Evolutionary conservation across 2,113 vertebrate genomes (phyloP), one percentile per base, ranked within the genome.

Genomic region (Sylvia atricapilla): DNA sequence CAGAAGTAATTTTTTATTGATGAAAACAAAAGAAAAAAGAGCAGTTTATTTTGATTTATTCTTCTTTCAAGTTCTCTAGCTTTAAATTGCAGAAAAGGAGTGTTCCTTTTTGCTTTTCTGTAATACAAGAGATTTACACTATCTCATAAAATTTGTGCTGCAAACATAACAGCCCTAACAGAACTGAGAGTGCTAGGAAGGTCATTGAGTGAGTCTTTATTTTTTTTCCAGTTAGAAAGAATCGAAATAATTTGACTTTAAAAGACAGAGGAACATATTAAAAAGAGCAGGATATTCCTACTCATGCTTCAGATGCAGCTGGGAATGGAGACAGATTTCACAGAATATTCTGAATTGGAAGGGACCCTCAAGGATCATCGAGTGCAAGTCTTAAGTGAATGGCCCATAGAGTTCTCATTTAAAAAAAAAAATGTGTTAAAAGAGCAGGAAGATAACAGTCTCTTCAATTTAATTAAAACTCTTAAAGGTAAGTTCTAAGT

Each of bases 381-480:
- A 53, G 39, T 39, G 15, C 15, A 53, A 52, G 27, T 30, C 39
- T 62, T 39, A 46, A 62, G 47, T 46, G 55, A 87, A 78, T 23
- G 19, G n/a, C 15, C 33, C 15, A 39, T n/a, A 78, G 5, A 69
- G 8, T 18, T 68, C 82, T 67, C 1, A 77, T 44, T n/a, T 4
- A 15, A 55, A 79, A 78, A 41, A 60, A 23, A 7, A 19, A 21
- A 56, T 14, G 5, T 17, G 16, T 28, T 79, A 53, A 93, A 69
- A 78, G 77, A 56, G 4, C 23, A 84, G 41, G 47, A 86, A 93
- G 55, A 12, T 69, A 83, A 11, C 10, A 39, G 9, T 79, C 15
- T 58, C 60, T 84, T 68, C 78, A 96, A 69, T 47, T 73, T 87
- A 95, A 91, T 89, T 90, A 80, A 96, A 97, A 90, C 8, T 77